Conservation (phyloP, 1,140 invertebrate species). For the Lanistes nyassanus region DNA sequence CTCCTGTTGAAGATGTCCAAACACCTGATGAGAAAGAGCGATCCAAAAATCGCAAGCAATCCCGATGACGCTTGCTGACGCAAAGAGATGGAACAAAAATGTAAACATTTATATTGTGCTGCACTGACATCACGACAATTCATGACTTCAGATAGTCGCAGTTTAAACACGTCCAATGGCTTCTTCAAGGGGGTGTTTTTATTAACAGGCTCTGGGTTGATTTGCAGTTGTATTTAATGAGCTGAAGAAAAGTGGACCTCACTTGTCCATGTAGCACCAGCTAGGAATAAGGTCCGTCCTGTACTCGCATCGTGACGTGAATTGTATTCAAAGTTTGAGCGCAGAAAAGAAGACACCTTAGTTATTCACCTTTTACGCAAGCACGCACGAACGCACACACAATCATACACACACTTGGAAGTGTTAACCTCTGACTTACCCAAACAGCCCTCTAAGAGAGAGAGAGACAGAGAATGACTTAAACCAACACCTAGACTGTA, state of each 20-base stretch:
- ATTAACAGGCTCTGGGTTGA: not conserved
- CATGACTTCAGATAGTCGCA: no score
- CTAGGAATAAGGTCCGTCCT: not conserved
- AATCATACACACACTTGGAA: slow-evolving; percentile 5
- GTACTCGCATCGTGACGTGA: not conserved
- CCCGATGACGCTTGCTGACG: no score
- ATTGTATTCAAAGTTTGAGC: not conserved
- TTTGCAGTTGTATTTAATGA: not conserved
- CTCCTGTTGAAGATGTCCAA: no score
- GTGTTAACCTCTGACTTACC: not conserved
- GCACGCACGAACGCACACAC: slow-evolving; percentile 5
- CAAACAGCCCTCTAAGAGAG: not conserved
- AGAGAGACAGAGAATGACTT: not conserved
- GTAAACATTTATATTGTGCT: no score
- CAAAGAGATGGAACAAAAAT: no score
- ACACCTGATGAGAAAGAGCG: no score
- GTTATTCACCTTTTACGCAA: not conserved
- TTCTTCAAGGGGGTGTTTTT: not conserved
- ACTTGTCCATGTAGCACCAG: no score
- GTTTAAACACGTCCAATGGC: no score
- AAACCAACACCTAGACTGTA: not conserved
- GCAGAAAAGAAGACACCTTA: no score
- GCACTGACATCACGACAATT: no score
- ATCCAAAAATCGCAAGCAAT: no score
- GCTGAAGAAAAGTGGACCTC: no score